Evolutionary conservation across 2,113 vertebrate genomes (phyloP).

Genomic region (Thunnus maccoyii): DNA sequence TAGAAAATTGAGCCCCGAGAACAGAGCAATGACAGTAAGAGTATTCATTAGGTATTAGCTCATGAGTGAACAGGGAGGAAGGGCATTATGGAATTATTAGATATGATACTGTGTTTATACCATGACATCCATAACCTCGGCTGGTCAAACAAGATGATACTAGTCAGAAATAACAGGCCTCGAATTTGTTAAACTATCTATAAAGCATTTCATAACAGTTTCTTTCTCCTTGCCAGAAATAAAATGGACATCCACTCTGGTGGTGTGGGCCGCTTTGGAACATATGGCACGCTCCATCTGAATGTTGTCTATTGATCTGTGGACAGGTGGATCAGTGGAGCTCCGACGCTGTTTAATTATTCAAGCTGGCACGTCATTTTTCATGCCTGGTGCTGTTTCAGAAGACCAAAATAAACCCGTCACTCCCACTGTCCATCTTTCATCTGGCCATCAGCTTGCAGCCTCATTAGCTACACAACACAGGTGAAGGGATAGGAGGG

Average conservation of each 20-base stretch:
- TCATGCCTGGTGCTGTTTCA: constrained; percentile 58
- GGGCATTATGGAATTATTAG: constrained; percentile 48
- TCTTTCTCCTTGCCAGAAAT: constrained; percentile 17
- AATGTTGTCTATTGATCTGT: constrained; percentile 78
- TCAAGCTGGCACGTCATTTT: constrained; percentile 75
- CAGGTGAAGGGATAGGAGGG: constrained; percentile 15
- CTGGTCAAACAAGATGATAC: constrained; percentile 32
- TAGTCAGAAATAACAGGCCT: background rate
- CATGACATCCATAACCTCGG: constrained; percentile 32
- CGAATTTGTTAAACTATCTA: background rate
- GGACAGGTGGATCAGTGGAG: constrained; percentile 63
- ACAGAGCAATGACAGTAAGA: constrained; percentile 46
- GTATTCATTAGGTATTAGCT: constrained; percentile 67
- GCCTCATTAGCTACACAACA: constrained; percentile 66
- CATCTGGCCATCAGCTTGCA: constrained; percentile 61
- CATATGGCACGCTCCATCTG: constrained; percentile 56
- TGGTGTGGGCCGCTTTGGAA: constrained; percentile 25
- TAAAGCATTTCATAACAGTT: constrained; percentile 12
- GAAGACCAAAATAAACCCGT: constrained; percentile 72
- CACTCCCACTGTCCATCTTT: constrained; percentile 65
- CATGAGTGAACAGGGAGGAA: constrained; percentile 46
- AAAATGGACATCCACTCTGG: constrained; percentile 16
- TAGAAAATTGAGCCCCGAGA: constrained; percentile 69
- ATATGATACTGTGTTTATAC: constrained; percentile 45
- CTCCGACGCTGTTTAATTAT: constrained; percentile 79